Conservation (phyloP, 2,888 invertebrate genomes). For the Cephonodes hylas region DNA sequence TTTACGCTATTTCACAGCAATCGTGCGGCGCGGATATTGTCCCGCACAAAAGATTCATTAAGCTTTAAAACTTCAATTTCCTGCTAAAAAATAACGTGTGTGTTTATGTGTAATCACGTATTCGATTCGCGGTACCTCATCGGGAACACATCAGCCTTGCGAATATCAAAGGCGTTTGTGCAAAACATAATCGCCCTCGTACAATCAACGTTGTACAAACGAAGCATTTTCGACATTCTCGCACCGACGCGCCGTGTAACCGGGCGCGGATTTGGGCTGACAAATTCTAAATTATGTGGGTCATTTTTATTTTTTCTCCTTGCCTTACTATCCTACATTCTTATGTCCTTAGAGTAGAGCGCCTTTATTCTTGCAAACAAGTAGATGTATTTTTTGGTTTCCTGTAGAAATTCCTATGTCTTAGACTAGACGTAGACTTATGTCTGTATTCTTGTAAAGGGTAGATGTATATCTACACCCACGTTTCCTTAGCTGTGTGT, state of each 20-base stretch:
- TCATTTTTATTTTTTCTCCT: too few species aligned
- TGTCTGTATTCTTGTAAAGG: too few species aligned
- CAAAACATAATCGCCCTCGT: conserved; percentile 17
- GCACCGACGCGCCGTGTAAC: not conserved
- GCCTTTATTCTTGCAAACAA: too few species aligned
- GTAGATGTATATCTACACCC: too few species aligned
- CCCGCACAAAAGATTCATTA: not conserved
- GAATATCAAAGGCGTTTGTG: conserved; percentile 21
- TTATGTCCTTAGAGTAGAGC: too few species aligned
- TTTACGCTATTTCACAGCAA: not conserved
- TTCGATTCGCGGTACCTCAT: conserved; percentile 29
- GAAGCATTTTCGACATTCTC: conserved; percentile 17
- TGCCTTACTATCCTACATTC: too few species aligned
- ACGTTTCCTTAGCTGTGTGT: too few species aligned
- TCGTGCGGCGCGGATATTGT: not conserved
- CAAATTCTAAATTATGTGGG: not conserved
- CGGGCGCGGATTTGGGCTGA: not conserved
- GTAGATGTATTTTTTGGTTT: too few species aligned
- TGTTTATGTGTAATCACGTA: conserved; percentile 32
- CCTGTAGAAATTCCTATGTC: too few species aligned
- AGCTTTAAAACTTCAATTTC: conserved; percentile 12
- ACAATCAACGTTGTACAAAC: conserved; percentile 19
- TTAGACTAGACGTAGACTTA: too few species aligned
- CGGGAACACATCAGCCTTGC: conserved; percentile 18
- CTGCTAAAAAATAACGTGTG: conserved; percentile 14